These are phyloP conservation scores for Nemotelus pantherinus DNA, from an alignment of 2,888 invertebrate species.

Conservation along the genomic window DNA sequence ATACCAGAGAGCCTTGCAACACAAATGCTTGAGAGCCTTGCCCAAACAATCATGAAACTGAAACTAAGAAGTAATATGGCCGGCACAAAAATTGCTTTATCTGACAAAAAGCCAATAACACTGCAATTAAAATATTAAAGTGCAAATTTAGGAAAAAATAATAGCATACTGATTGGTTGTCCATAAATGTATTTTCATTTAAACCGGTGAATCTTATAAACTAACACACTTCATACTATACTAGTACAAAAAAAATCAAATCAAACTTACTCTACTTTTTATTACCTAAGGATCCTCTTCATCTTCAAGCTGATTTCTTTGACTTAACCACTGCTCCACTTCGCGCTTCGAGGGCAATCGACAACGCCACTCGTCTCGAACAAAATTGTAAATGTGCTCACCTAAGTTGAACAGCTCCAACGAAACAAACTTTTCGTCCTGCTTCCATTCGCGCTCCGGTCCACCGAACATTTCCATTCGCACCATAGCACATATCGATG, in stretches of 20 bases:
- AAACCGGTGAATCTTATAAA: no score
- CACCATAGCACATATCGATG: constrained; percentile 61
- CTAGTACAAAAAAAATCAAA: neutral
- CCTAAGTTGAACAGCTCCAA: constrained; percentile 60
- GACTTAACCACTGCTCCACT: constrained; percentile 57
- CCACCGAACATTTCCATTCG: constrained; percentile 64
- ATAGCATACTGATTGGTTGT: no score
- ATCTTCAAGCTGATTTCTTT: constrained; percentile 51
- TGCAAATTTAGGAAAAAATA: no score
- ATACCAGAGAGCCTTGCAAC: no score
- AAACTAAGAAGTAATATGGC: no score
- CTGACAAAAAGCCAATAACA: no score
- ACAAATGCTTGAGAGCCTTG: no score
- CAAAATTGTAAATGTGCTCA: constrained; percentile 58
- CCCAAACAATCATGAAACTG: no score
- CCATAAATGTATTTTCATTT: no score
- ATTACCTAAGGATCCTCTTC: constrained; percentile 55
- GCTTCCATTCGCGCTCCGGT: constrained; percentile 60
- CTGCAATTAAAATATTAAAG: no score
- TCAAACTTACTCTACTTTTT: neutral
- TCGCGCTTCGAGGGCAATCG: constrained; percentile 59
- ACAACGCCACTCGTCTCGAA: constrained; percentile 63
- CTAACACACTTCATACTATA: neutral
- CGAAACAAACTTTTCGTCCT: constrained; percentile 60
- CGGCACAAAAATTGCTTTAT: no score